Conservation (phyloP, 1,140 invertebrate species). For the Leptestheria dahalacensis region DNA sequence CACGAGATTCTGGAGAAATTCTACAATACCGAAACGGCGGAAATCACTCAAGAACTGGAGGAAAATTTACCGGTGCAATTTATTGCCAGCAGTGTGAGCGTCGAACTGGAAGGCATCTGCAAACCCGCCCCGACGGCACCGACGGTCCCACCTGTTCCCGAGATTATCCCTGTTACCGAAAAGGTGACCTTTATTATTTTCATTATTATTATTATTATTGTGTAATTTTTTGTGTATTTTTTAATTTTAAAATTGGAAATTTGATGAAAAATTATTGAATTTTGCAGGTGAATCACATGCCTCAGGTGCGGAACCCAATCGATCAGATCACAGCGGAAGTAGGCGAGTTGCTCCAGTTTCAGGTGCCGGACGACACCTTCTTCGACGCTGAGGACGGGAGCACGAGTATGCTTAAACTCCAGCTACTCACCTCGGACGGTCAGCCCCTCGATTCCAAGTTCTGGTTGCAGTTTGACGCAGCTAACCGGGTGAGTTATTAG, state of each 20-base stretch:
- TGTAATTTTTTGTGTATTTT: slow-evolving; percentile 41
- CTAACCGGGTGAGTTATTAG: slow-evolving; percentile 37
- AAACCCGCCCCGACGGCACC: slow-evolving; percentile 3
- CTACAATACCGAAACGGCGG: slow-evolving; percentile 36
- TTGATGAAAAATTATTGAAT: too few relatives aligned
- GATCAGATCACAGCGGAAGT: slow-evolving; percentile 63
- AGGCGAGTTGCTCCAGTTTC: slow-evolving; percentile 57
- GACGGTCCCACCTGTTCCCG: slow-evolving; percentile 30
- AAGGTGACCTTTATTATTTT: slow-evolving; percentile 42
- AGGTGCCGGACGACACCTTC: slow-evolving; percentile 68
- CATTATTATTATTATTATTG: slow-evolving; percentile 26
- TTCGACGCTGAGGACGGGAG: slow-evolving; percentile 73
- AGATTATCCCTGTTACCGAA: slow-evolving; percentile 24
- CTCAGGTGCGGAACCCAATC: slow-evolving; percentile 62
- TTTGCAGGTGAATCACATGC: slow-evolving; percentile 43
- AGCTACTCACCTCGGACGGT: slow-evolving; percentile 52
- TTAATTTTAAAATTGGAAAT: too few relatives aligned
- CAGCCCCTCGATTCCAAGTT: slow-evolving; percentile 45
- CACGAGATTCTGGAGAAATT: slow-evolving; percentile 35
- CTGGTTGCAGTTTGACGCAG: slow-evolving; percentile 77
- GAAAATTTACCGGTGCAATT: slow-evolving; percentile 16
- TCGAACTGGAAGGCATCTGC: slow-evolving; percentile 8
- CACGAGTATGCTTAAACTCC: slow-evolving; percentile 51
- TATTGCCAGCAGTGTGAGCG: slow-evolving; percentile 1
- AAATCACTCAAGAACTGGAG: slow-evolving; percentile 12